Base-by-base conservation (phyloP, 2,888 invertebrate genomes). In the Smittia sp. region DNA sequence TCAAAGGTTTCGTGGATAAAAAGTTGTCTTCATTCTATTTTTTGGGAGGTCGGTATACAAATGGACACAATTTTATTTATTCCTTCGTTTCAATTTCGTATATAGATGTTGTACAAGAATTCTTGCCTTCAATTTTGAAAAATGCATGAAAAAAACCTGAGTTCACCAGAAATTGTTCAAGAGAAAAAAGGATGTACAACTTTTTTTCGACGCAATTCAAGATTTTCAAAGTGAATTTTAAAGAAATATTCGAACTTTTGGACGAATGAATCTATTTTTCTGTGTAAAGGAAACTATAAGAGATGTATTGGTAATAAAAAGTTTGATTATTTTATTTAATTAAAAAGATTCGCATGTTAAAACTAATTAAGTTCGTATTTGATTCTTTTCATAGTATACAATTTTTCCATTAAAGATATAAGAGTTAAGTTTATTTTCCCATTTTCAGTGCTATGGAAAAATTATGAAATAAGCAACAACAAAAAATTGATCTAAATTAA, bases 311-410 rank as follows among this genome's bases (percentile, higher is more conserved):
- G 67, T 67, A 67, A 41, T 67, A 20, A 20, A 69, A 69, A 52
- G 22, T n/a, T 46, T 69, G 24, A 46, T 69, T 72, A 46, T 72
- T 72, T 69, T 41, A 27, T 65, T 73, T 27, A 65, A 65, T 63
- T 65, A 73, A 65, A 72, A 39, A 58, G 62, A 72, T 58, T 73
- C 41, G 73, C 65, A 65, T 65, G 65, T 73, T 73, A 73, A 73
- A 65, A 73, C 63, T 65, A 73, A 73, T 73, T 63, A 65, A 65
- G 63, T 65, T 73, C 73, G 73, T 67, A 73, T 73, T 73, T 73
- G 73, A 73, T 73, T 73, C 32, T 54, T 62, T 73, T 27, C 32
- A 73, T 73, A 73, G 73, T 73, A 73, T 73, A 73, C 73, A 73
- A 73, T 65, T 65, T 73, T 69, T 32, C 63, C 27, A 63, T 66